A percentile compares a stretch with the other conserved stretches of the same genome.
These are phyloP conservation scores for Busseola fusca DNA, from an alignment of 2,888 invertebrate genomes.

Conservation along the genomic window DNA sequence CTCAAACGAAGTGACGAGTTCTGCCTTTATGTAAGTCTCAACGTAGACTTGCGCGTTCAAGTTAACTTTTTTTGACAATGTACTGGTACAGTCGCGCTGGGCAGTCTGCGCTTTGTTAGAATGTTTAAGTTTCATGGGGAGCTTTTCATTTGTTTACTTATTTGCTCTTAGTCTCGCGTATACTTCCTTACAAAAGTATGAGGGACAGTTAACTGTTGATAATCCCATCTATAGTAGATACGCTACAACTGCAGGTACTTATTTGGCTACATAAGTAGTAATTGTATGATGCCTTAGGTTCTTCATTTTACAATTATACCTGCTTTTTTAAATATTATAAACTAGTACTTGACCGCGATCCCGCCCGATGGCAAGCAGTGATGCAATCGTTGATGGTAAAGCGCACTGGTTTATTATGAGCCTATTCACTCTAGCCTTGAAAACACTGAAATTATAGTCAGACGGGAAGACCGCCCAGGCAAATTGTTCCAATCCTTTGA, in stretches of 20 bases:
- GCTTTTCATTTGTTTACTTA: not conserved
- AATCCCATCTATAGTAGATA: not conserved
- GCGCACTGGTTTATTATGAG: too few relatives aligned
- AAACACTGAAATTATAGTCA: too few relatives aligned
- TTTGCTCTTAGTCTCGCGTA: not conserved
- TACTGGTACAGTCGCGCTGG: conserved; percentile 62
- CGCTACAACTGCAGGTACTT: not conserved
- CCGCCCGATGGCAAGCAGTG: too few relatives aligned
- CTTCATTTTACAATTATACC: too few relatives aligned
- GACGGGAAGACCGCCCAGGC: too few relatives aligned
- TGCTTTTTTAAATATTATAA: too few relatives aligned
- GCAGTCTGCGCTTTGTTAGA: conserved; percentile 46
- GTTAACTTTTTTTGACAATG: conserved; percentile 69
- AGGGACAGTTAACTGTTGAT: not conserved
- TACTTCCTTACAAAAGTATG: not conserved
- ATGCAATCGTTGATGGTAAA: too few relatives aligned
- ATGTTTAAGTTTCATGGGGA: not conserved
- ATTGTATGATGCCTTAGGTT: not conserved
- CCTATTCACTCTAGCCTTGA: too few relatives aligned
- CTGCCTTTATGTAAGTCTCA: conserved; percentile 62
- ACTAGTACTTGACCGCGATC: too few relatives aligned
- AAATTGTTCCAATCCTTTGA: too few relatives aligned
- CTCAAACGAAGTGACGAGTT: conserved; percentile 66
- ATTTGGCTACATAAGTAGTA: not conserved
- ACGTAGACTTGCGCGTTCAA: conserved; percentile 82